A percentile compares a stretch with the other conserved stretches of the same genome.
Conservation (phyloP, 2,888 invertebrate species). For the Schizotus pectinicornis region DNA sequence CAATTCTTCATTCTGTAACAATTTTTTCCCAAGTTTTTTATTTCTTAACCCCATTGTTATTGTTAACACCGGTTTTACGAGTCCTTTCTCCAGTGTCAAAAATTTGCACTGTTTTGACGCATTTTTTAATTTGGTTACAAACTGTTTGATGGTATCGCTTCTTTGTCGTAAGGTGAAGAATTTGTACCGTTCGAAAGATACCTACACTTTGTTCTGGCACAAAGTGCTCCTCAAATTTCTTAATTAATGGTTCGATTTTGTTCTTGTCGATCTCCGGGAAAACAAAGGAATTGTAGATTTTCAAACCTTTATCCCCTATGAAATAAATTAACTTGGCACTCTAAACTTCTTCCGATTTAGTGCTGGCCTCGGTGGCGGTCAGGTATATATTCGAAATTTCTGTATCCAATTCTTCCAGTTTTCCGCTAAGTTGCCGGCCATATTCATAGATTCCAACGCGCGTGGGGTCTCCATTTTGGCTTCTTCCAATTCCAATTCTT, state of each 20-base stretch:
- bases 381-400: constrained; percentile 28
- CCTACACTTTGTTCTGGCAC: constrained; percentile 21
- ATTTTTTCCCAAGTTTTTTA: constrained; percentile 18
- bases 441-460: too few species aligned
- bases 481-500: too few species aligned
- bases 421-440: not conserved
- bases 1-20: constrained; percentile 19
- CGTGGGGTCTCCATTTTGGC: too few species aligned
- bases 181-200: constrained; percentile 8
- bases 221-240: constrained; percentile 33
- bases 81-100: not conserved
- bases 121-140: constrained; percentile 11
- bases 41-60: constrained; percentile 10
- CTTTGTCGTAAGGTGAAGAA: constrained; percentile 3
- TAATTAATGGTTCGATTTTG: constrained; percentile 16
- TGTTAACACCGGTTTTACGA: constrained; percentile 2
- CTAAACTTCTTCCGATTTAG: constrained; percentile 16
- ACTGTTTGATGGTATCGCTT: constrained; percentile 13
- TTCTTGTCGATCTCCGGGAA: constrained; percentile 18
- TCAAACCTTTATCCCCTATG: constrained; percentile 28
- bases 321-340: constrained; percentile 20
- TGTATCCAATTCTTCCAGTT: constrained; percentile 24
- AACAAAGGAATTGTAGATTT: constrained; percentile 31
- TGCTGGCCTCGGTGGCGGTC: constrained; percentile 18
- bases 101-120: constrained; percentile 8